Conservation (phyloP, 2,113 vertebrate genomes). For the Neogale vison region DNA sequence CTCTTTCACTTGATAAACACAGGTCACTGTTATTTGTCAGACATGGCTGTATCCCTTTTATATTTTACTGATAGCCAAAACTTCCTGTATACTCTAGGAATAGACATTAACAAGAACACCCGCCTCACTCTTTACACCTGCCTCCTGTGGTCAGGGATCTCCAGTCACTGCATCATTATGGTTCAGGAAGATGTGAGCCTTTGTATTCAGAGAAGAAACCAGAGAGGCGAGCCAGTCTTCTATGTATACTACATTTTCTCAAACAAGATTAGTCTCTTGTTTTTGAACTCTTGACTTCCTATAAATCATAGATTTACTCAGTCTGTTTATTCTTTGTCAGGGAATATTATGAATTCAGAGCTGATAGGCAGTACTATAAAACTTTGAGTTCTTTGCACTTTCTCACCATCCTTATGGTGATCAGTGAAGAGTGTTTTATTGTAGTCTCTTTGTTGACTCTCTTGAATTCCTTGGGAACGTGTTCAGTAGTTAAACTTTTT, state of each 20-base stretch:
- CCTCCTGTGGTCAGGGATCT: neutral
- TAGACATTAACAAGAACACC: neutral
- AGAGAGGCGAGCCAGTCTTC: neutral
- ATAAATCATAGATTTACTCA: neutral
- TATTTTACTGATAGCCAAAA: constrained; percentile 2
- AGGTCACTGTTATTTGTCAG: constrained; percentile 39
- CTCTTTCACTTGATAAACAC: constrained; percentile 52
- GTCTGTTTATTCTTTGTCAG: neutral
- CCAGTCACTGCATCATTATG: neutral
- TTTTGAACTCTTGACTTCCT: constrained; percentile 44
- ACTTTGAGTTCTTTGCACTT: neutral
- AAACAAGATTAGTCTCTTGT: neutral
- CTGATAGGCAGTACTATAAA: neutral
- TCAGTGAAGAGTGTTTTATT: neutral
- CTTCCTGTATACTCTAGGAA: neutral
- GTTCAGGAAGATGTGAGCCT: neutral
- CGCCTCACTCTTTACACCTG: neutral
- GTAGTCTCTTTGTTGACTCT: neutral
- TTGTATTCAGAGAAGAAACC: neutral
- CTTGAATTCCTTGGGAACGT: constrained; percentile 50
- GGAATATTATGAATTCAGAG: constrained; percentile 25
- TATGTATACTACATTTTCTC: neutral
- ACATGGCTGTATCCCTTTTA: neutral
- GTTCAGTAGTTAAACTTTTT: neutral
- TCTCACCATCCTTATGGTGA: neutral